Evolutionary conservation across 2,888 invertebrate genomes (phyloP).

Genomic region (Orthosia gracilis): DNA sequence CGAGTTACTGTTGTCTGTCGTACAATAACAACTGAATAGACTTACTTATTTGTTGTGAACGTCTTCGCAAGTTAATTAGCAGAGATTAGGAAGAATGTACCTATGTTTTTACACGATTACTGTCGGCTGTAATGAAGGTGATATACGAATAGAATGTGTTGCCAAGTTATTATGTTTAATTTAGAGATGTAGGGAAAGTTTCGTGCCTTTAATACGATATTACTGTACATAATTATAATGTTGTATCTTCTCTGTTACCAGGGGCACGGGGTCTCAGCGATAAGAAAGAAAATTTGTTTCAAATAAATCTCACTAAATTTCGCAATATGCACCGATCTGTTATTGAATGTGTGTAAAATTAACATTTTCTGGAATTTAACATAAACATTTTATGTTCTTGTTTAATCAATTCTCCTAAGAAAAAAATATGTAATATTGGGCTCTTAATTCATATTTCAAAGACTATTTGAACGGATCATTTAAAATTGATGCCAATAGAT

Average conservation of each 20-base stretch:
- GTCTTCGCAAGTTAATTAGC: constrained; percentile 66
- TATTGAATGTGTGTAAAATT: too few relatives aligned
- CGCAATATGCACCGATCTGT: too few relatives aligned
- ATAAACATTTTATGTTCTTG: too few relatives aligned
- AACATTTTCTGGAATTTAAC: too few relatives aligned
- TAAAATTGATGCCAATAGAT: too few relatives aligned
- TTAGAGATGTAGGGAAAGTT: constrained; percentile 1
- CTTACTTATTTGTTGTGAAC: constrained; percentile 66
- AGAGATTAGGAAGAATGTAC: constrained; percentile 64
- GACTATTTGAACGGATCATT: too few relatives aligned
- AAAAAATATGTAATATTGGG: too few relatives aligned
- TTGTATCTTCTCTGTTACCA: background rate
- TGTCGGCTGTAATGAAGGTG: constrained; percentile 21
- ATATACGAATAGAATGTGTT: constrained; percentile 24
- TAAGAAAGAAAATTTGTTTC: too few relatives aligned
- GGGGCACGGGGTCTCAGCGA: too few relatives aligned
- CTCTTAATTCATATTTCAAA: too few relatives aligned
- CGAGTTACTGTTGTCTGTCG: constrained; percentile 74
- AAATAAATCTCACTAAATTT: too few relatives aligned
- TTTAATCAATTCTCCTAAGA: too few relatives aligned
- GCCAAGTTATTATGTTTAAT: constrained; percentile 21
- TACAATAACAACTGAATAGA: constrained; percentile 73
- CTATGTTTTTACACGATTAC: constrained; percentile 49
- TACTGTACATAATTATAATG: background rate
- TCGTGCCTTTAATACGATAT: background rate